Conservation (phyloP, 2,888 invertebrate species). For the Psococerastis gibbosa region DNA sequence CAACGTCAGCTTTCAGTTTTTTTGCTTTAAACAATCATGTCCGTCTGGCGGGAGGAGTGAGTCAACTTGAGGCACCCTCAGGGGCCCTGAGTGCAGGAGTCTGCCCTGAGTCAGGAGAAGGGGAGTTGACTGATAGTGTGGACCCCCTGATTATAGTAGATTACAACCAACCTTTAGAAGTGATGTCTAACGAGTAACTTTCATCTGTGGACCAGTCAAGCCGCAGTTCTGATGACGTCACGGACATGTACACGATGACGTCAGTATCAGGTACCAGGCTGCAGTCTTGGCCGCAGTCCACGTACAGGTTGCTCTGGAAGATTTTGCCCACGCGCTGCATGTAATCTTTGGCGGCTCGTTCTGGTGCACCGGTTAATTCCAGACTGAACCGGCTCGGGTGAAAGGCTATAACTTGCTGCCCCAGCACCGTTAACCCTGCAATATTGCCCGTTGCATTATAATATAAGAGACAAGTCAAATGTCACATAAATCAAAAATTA, state of each 20-base stretch:
- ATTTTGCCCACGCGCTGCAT: conserved; percentile 35
- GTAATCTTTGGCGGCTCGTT: conserved; percentile 27
- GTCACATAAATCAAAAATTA: no score
- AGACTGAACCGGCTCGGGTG: conserved; percentile 38
- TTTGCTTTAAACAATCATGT: no score
- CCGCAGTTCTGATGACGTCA: conserved; percentile 29
- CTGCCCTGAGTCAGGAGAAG: no score
- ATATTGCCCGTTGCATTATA: no score
- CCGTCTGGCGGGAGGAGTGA: no score
- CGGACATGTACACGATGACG: conserved; percentile 35
- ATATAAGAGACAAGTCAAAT: no score
- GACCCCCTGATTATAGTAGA: no score
- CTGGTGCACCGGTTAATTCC: conserved; percentile 30
- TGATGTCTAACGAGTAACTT: conserved; percentile 39
- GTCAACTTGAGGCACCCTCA: no score
- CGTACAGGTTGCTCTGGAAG: conserved; percentile 34
- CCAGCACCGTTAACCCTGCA: conserved; percentile 13
- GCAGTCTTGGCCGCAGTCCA: conserved; percentile 37
- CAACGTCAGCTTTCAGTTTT: no score
- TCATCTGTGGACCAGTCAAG: conserved; percentile 51
- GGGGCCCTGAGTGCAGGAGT: no score
- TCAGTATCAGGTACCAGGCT: conserved; percentile 30
- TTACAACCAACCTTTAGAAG: conserved; percentile 38
- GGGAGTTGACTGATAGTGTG: no score
- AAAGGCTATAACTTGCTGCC: conserved; percentile 29